These are phyloP conservation scores for Dissostichus mawsoni DNA, from an alignment of 2,113 vertebrate genomes.

Conservation along the genomic window DNA sequence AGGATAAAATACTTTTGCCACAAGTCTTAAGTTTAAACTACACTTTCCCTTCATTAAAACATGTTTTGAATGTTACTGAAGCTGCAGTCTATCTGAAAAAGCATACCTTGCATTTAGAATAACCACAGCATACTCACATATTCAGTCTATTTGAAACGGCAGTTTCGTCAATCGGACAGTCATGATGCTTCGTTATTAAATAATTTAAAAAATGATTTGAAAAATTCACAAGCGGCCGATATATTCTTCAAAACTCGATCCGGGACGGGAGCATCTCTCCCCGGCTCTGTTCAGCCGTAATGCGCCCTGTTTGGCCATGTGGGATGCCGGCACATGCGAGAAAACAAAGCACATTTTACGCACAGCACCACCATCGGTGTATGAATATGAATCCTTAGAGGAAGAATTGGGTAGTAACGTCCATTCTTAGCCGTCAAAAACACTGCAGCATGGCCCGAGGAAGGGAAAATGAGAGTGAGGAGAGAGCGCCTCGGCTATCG, in stretches of 20 bases:
- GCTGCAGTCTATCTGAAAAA: neutral
- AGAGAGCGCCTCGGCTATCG: constrained; percentile 20
- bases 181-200: neutral
- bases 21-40: neutral
- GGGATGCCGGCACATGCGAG: constrained; percentile 35
- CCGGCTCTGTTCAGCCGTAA: constrained; percentile 1
- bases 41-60: neutral
- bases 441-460: constrained; percentile 25
- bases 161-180: constrained; percentile 13
- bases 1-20: constrained; percentile 1
- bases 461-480: constrained; percentile 16
- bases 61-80: neutral
- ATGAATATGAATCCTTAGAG: constrained; percentile 11
- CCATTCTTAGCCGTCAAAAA: constrained; percentile 28
- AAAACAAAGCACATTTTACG: constrained; percentile 47
- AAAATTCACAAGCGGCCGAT: constrained; percentile 8
- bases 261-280: constrained; percentile 15
- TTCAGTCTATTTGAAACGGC: constrained; percentile 3
- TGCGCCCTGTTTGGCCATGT: constrained; percentile 26
- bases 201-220: neutral
- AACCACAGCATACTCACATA: constrained; percentile 48
- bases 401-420: constrained; percentile 28
- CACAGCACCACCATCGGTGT: neutral
- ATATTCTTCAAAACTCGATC: neutral
- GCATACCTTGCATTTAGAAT: neutral